These are phyloP conservation scores for Alethe diademata DNA, from an alignment of 2,113 vertebrate genomes.

Conservation along the genomic window DNA sequence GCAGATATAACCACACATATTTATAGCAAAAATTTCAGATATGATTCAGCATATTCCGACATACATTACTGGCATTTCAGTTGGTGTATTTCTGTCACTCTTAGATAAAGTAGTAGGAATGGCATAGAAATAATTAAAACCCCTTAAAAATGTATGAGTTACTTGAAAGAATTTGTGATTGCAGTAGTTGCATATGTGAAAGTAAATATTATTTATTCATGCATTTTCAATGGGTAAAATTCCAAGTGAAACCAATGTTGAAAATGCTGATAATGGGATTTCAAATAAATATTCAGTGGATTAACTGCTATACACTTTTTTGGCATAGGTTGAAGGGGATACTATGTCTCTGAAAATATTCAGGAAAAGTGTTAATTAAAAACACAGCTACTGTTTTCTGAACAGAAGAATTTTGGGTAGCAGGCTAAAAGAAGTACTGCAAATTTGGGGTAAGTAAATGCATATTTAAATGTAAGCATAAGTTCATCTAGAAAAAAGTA, in stretches of 20 bases:
- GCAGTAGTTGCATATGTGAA: neutral
- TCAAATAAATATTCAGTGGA: neutral
- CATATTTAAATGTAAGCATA: neutral
- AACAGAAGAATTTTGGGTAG: neutral
- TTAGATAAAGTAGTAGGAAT: neutral
- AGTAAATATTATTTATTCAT: neutral
- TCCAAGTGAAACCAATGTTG: neutral
- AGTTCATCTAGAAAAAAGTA: neutral
- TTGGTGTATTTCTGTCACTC: neutral
- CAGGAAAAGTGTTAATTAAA: slow-evolving; percentile 34
- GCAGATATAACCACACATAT: neutral
- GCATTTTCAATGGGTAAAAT: neutral
- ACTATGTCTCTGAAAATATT: neutral
- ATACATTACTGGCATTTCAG: neutral
- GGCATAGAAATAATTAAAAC: neutral
- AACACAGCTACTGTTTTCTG: neutral
- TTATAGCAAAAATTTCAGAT: neutral
- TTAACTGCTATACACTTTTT: neutral
- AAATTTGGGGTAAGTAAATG: neutral
- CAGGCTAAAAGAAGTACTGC: neutral
- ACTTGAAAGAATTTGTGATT: neutral
- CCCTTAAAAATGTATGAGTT: neutral
- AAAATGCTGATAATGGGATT: neutral
- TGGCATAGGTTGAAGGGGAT: slow-evolving; percentile 11
- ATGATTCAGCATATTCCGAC: neutral